These are phyloP conservation scores for Erebia ligea DNA, from an alignment of 2,888 invertebrate genomes.

Conservation along the genomic window DNA sequence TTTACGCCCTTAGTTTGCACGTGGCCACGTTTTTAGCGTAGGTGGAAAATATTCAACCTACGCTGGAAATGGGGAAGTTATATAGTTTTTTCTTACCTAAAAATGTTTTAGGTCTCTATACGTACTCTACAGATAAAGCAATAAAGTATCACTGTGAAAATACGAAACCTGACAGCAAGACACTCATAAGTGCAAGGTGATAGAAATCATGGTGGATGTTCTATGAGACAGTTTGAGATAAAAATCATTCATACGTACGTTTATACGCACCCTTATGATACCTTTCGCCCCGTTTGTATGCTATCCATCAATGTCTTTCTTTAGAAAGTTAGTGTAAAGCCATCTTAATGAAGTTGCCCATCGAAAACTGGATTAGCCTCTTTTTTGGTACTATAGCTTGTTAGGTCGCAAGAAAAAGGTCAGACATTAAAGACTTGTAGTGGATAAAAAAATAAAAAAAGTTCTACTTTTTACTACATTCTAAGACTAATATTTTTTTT, in stretches of 20 bases:
- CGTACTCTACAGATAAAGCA: too few relatives aligned
- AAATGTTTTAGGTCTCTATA: too few relatives aligned
- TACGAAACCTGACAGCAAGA: not conserved
- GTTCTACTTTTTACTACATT: not conserved
- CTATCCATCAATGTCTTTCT: constrained; percentile 57
- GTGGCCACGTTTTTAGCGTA: too few relatives aligned
- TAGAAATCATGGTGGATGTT: not conserved
- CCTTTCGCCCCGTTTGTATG: constrained; percentile 39
- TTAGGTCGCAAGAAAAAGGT: not conserved
- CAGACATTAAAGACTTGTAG: too few relatives aligned
- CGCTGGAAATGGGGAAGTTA: too few relatives aligned
- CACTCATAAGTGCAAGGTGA: not conserved
- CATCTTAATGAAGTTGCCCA: constrained; percentile 55
- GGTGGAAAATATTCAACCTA: too few relatives aligned
- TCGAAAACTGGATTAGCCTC: constrained; percentile 32
- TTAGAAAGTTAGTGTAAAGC: constrained; percentile 47
- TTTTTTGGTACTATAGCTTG: constrained; percentile 21
- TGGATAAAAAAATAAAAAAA: too few relatives aligned
- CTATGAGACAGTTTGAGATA: not conserved
- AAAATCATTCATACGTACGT: not conserved
- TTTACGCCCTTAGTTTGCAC: too few relatives aligned
- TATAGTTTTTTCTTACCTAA: too few relatives aligned
- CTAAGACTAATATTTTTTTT: not conserved
- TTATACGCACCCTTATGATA: constrained; percentile 40
- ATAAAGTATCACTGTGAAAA: too few relatives aligned